Evolutionary conservation across 2,888 invertebrate genomes (phyloP).

Genomic region (Cataglyphis altisquamis): DNA sequence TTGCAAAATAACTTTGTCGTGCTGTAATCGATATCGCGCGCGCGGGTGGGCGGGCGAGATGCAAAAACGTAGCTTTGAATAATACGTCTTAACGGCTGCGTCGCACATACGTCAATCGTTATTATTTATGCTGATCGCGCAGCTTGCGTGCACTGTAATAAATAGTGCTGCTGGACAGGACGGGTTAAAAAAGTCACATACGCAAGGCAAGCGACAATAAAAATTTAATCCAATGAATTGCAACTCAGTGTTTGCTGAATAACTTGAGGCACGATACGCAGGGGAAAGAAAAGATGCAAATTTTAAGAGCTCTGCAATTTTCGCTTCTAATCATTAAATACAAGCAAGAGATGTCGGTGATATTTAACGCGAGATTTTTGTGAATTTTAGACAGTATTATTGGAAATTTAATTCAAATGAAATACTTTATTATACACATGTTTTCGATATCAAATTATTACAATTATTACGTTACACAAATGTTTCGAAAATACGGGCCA

Average conservation of each 20-base stretch:
- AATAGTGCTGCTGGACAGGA: constrained; percentile 56
- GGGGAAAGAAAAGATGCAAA: background rate
- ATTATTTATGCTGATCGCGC: constrained; percentile 67
- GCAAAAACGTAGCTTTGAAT: constrained; percentile 39
- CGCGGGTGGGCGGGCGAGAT: background rate
- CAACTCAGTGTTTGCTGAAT: constrained; percentile 46
- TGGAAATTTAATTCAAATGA: too few species aligned
- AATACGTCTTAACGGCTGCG: constrained; percentile 26
- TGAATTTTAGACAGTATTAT: background rate
- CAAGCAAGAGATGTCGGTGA: background rate
- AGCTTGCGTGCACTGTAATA: constrained; percentile 66
- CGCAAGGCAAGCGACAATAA: constrained; percentile 48
- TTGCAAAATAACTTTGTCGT: background rate
- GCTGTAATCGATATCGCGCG: background rate
- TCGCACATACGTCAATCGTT: constrained; percentile 41
- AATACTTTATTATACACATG: background rate
- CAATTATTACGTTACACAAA: too few species aligned
- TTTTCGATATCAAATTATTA: too few species aligned
- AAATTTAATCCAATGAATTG: constrained; percentile 68
- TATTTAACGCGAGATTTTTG: too few species aligned
- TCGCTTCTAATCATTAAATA: background rate
- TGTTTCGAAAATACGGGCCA: background rate
- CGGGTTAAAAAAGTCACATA: constrained; percentile 56
- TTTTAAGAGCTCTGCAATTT: background rate
- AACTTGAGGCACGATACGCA: background rate